Conservation (phyloP, 2,113 vertebrate genomes). For the Plestiodon gilberti region DNA sequence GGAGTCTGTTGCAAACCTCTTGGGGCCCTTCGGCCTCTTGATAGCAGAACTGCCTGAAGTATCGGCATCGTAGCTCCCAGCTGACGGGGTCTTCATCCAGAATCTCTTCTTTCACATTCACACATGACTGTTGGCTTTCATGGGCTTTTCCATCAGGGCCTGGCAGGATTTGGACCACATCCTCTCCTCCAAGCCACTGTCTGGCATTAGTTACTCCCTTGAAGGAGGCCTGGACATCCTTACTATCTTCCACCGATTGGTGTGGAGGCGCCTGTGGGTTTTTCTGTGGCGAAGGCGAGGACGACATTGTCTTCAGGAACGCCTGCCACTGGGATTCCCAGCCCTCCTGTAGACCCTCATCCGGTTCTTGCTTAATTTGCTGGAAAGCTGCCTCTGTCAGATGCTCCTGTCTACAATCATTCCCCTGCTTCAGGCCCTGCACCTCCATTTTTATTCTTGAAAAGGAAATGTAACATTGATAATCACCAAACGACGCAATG, state of each 20-base stretch:
- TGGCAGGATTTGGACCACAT: background rate
- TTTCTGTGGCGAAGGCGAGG: background rate
- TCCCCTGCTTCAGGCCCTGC: background rate
- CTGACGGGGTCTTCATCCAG: background rate
- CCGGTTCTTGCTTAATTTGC: background rate
- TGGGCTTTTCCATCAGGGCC: background rate
- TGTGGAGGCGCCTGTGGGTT: background rate
- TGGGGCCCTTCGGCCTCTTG: background rate
- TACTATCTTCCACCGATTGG: background rate
- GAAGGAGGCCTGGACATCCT: background rate
- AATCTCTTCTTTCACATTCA: background rate
- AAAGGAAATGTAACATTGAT: background rate
- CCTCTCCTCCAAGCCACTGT: background rate
- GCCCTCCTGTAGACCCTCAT: background rate
- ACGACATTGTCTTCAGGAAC: background rate
- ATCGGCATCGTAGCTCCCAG: background rate
- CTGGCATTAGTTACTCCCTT: background rate
- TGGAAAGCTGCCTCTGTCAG: background rate
- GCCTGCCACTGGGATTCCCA: background rate
- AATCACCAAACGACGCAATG: background rate
- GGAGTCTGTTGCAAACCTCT: background rate
- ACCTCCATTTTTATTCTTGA: background rate
- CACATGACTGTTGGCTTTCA: background rate
- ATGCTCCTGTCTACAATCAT: background rate
- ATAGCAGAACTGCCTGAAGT: background rate